Evolutionary conservation across 1,140 invertebrate species (phyloP), one percentile per base, ranked within the genome.

Genomic region (Scaptomyza graminum): DNA sequence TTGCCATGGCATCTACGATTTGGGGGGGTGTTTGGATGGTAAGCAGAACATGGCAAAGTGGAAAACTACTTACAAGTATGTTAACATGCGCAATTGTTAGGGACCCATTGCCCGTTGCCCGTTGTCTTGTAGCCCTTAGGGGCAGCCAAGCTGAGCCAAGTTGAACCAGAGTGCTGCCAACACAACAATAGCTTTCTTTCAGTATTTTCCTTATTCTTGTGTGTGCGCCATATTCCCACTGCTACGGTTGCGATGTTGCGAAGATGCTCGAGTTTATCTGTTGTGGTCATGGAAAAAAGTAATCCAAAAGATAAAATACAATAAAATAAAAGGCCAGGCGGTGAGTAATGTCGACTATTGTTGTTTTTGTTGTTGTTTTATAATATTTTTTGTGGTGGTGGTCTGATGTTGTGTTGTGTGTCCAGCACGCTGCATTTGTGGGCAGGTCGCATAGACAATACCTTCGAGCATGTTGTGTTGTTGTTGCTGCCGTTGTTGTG

Each of bases 41-140:
- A 11, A 34, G 31, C 31, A 75, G 57, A 75, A 75, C 68, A 79
- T 78, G 76, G 75, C 83, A 79, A 88, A 88, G 83, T 88, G 83
- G 83, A 88, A 88, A 88, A 88, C 83, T 90, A 90, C 85, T 90
- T 90, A 90, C 85, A 90, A 90, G 85, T 85, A 82, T 90, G 85
- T 90, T 90, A 90, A 90, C 85, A 90, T 85, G 85, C 85, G 82
- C 85, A 83, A 88, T 88, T 88, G 76, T 78, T 74, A 56, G 57
- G 57, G 61, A 62, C 59, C 60, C 65, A 62, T 77, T 83, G 76
- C 63, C 59, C 62, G 56, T 54, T 51, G 54, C 18, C 62, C 52
- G 60, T 66, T 79, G 76, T 64, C 69, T 74, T 72, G 49, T 66
- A 63, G 76, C 75, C 81, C 81, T 80, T 47, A n/a, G 63, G 76